phyloP scores from a whole-genome alignment of 2,113 vertebrate genomes.

The Fulmarus glacialis region DNA sequence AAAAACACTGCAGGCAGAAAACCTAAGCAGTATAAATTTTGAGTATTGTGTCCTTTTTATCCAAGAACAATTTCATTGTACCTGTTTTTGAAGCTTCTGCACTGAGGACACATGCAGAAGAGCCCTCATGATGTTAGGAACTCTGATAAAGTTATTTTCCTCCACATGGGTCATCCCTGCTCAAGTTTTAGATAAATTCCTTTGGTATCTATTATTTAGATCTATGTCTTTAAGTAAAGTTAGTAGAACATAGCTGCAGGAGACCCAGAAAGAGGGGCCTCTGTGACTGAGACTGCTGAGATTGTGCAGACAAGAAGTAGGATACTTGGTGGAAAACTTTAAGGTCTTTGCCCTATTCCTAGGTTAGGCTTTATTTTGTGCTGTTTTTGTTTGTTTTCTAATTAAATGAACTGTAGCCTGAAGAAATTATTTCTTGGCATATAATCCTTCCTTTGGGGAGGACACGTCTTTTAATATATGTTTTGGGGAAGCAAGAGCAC shows the following conservation, averaged over 20 bases:
- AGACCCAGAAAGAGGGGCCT: accelerated
- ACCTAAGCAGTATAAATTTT: not conserved
- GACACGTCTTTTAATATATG: accelerated
- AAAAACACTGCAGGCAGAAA: not conserved
- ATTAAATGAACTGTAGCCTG: not conserved
- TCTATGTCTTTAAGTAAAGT: not conserved
- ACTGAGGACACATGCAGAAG: not conserved
- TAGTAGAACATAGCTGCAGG: not conserved
- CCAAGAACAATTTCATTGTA: not conserved
- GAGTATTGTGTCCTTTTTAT: not conserved
- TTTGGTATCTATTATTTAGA: not conserved
- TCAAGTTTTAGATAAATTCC: not conserved
- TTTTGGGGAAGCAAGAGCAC: not conserved
- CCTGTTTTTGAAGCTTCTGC: not conserved
- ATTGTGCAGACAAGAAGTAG: not conserved
- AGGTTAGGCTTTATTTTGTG: not conserved
- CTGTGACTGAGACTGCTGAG: not conserved
- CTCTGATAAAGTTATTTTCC: not conserved
- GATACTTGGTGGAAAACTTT: not conserved
- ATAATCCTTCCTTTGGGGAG: not conserved
- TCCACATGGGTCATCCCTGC: not conserved
- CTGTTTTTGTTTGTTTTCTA: not conserved
- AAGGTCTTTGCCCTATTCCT: not conserved
- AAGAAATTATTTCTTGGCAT: not conserved
- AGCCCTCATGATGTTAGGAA: not conserved